Conservation (phyloP, 2,797 vertebrate species). For the Myripristis jacobus region DNA sequence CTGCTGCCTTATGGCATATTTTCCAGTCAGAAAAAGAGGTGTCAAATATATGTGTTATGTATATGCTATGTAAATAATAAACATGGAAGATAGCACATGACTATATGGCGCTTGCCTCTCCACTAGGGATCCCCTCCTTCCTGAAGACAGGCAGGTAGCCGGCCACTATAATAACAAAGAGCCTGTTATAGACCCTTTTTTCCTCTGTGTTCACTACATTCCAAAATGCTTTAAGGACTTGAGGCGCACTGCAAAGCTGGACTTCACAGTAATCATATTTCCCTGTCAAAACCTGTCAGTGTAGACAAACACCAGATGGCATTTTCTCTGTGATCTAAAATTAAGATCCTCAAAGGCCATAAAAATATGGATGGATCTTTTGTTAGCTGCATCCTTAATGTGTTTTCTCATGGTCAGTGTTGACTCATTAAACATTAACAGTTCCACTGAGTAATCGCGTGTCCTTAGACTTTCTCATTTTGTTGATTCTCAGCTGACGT, state of each 20-base stretch:
- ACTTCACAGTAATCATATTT: neutral
- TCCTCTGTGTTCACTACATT: neutral
- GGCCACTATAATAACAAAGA: too few species aligned
- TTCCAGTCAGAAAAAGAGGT: too few species aligned
- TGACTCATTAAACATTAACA: slow-evolving; percentile 57
- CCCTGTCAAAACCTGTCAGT: neutral
- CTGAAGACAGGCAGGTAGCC: too few species aligned
- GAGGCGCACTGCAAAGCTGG: neutral
- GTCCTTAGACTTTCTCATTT: slow-evolving; percentile 27
- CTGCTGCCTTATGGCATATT: neutral
- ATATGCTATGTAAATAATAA: too few species aligned
- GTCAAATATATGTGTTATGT: too few species aligned
- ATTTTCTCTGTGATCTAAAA: neutral
- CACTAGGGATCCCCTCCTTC: too few species aligned
- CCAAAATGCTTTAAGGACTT: neutral
- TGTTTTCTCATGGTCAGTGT: slow-evolving; percentile 60
- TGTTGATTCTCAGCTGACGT: slow-evolving; percentile 62
- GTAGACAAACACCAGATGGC: neutral
- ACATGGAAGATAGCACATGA: too few species aligned
- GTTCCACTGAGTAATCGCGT: slow-evolving; percentile 50
- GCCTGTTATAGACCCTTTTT: too few species aligned
- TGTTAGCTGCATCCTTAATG: slow-evolving; percentile 7
- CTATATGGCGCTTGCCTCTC: too few species aligned
- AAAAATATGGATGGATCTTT: neutral
- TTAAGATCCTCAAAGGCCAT: neutral